Percentiles rank a stretch among this genome's conserved stretches.
Conservation (phyloP, 1,140 invertebrate genomes). For the Meloidogyne hapla region DNA sequence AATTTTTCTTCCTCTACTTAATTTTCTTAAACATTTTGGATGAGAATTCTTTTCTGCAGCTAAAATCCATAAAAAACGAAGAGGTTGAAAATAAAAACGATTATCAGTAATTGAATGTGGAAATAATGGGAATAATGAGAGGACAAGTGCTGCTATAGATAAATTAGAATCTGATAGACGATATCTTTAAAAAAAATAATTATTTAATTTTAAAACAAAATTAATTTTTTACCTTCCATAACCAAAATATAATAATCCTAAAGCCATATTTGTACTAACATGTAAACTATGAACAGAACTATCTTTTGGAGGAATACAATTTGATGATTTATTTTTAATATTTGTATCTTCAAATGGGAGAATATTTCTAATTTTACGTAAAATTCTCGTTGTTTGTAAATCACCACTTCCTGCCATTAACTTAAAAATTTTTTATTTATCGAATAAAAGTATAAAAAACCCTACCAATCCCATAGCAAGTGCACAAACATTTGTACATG, state of each 20-base stretch:
- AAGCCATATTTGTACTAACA: constrained; percentile 40
- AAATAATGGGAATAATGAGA: constrained; percentile 47
- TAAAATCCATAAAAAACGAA: constrained; percentile 47
- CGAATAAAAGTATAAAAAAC: background rate
- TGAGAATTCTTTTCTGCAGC: constrained; percentile 34
- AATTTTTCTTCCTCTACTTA: constrained; percentile 3
- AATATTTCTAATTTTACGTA: constrained; percentile 48
- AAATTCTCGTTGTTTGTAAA: constrained; percentile 11
- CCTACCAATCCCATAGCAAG: constrained; percentile 34
- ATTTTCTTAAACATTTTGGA: background rate
- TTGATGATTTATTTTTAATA: constrained; percentile 14
- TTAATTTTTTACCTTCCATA: constrained; percentile 41
- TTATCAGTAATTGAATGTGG: constrained; percentile 46
- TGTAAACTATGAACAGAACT: constrained; percentile 39
- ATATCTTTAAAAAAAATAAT: constrained; percentile 27
- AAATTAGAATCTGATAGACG: constrained; percentile 38
- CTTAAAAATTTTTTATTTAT: constrained; percentile 31
- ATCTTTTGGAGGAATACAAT: constrained; percentile 28
- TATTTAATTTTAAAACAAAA: background rate
- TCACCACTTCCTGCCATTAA: constrained; percentile 52
- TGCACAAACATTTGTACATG: constrained; percentile 38
- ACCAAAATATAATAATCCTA: constrained; percentile 47
- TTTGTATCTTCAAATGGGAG: background rate
- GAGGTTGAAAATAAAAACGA: constrained; percentile 44
- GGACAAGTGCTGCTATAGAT: constrained; percentile 38